Conservation (phyloP, 2,797 vertebrate genomes). For the Galagoides demidoff region DNA sequence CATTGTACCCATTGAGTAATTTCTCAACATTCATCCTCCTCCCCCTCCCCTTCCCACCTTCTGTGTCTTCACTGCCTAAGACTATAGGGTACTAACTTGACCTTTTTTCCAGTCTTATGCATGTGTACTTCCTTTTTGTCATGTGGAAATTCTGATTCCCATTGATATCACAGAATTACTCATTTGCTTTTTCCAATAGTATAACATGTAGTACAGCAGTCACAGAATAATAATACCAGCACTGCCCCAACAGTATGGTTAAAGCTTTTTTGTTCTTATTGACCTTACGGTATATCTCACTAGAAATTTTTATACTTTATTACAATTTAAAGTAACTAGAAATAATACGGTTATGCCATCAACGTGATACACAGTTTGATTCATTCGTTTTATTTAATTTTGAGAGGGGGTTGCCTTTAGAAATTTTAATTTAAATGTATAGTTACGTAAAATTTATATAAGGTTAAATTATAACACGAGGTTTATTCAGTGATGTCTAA, state of each 20-base stretch:
- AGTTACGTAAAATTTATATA: background rate
- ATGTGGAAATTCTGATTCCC: background rate
- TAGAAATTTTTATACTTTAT: background rate
- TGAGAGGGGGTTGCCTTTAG: background rate
- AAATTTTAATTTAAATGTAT: constrained; percentile 1
- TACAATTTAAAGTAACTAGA: background rate
- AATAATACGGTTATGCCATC: background rate
- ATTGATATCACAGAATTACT: background rate
- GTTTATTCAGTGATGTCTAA: background rate
- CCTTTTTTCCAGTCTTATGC: background rate
- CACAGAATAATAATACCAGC: background rate
- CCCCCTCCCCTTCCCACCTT: too few relatives aligned
- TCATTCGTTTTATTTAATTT: background rate
- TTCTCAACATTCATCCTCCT: too few relatives aligned
- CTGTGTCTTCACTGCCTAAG: too few relatives aligned
- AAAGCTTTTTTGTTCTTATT: background rate
- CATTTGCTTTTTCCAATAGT: background rate
- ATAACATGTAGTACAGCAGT: background rate
- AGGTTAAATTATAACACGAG: background rate
- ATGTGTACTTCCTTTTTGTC: background rate
- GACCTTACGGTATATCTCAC: background rate
- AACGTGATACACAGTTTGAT: background rate
- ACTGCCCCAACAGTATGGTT: background rate
- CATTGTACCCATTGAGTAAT: too few relatives aligned
- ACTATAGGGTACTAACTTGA: background rate